A percentile compares a stretch with the other conserved stretches of the same genome.
These are phyloP conservation scores for Neomonachus schauinslandi DNA, from an alignment of 2,113 vertebrate species.

Conservation along the genomic window DNA sequence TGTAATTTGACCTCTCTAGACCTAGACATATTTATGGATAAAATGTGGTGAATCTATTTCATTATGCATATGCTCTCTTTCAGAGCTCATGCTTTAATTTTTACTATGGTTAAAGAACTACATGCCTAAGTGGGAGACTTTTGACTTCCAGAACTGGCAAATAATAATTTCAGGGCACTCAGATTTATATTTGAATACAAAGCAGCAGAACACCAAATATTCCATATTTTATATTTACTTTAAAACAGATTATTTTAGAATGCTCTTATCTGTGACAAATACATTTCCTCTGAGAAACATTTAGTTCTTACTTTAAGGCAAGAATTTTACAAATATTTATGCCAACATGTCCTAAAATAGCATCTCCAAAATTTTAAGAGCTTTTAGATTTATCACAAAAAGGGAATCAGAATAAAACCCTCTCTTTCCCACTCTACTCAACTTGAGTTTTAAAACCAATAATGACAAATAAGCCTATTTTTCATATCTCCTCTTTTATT, in stretches of 20 bases:
- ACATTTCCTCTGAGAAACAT: slow-evolving; percentile 48
- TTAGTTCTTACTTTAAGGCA: slow-evolving; percentile 34
- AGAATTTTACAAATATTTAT: slow-evolving; percentile 57
- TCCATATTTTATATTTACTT: slow-evolving; percentile 45
- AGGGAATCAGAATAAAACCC: background rate
- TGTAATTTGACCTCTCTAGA: background rate
- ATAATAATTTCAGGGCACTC: background rate
- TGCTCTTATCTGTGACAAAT: slow-evolving; percentile 62
- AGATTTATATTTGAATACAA: slow-evolving; percentile 49
- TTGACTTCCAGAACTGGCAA: background rate
- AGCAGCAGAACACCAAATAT: background rate
- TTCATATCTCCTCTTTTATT: background rate
- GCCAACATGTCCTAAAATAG: slow-evolving; percentile 17
- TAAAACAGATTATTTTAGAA: slow-evolving; percentile 51
- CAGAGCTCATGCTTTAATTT: background rate
- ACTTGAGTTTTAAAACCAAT: slow-evolving; percentile 48
- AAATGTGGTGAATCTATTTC: background rate
- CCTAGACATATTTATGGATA: background rate
- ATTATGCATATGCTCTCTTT: background rate
- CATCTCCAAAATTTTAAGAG: slow-evolving; percentile 45
- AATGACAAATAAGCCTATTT: background rate
- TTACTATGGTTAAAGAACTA: background rate
- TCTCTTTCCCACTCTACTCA: background rate
- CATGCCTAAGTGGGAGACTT: background rate
- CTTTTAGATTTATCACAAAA: slow-evolving; percentile 44